phyloP scores from a whole-genome alignment of 2,888 invertebrate species.

The Microctonus brassicae region DNA sequence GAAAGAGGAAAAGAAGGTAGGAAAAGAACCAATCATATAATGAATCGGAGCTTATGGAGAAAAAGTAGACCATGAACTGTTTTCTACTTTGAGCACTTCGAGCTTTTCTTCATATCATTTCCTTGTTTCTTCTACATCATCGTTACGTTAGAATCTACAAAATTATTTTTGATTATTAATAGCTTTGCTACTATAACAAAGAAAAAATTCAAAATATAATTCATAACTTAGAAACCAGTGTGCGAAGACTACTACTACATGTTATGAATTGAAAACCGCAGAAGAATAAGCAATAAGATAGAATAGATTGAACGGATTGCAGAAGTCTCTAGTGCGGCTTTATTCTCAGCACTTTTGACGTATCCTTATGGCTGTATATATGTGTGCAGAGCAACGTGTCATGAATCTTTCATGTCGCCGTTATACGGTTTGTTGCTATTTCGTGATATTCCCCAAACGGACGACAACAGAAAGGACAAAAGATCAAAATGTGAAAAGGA shows the following conservation, averaged over 20 bases:
- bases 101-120: too few species aligned
- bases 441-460: constrained; percentile 46
- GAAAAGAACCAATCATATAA: too few species aligned
- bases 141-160: too few species aligned
- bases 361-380: neutral
- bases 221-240: neutral
- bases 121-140: too few species aligned
- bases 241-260: neutral
- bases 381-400: constrained; percentile 47
- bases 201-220: too few species aligned
- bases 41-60: too few species aligned
- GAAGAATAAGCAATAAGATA: neutral
- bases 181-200: too few species aligned
- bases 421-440: constrained; percentile 38
- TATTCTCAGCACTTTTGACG: neutral
- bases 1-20: constrained; percentile 42
- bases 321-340: neutral
- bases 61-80: too few species aligned
- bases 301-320: constrained; percentile 1
- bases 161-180: too few species aligned
- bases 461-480: constrained; percentile 18
- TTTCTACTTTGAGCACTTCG: too few species aligned
- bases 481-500: constrained; percentile 3
- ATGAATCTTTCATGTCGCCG: constrained; percentile 66
- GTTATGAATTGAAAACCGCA: neutral